Conservation (phyloP, 2,888 invertebrate genomes). For the Saturnia pavonia region DNA sequence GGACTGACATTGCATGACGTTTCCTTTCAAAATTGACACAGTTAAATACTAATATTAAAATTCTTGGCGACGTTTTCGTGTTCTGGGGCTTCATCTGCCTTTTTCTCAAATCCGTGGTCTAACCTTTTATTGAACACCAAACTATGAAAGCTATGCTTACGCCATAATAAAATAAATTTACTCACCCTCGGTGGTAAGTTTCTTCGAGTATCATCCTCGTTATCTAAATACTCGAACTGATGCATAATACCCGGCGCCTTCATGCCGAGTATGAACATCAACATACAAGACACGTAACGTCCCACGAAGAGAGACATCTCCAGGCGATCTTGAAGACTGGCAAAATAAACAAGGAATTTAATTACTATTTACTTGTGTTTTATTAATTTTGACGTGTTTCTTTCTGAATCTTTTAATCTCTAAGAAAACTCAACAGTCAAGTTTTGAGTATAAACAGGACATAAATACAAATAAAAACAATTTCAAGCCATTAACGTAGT, state of each 20-base stretch:
- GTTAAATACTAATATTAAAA: too few species aligned
- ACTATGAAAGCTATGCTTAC: neutral
- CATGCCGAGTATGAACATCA: slow-evolving; percentile 92
- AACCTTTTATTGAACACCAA: too few species aligned
- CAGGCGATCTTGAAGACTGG: slow-evolving; percentile 88
- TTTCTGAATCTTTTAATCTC: neutral
- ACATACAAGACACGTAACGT: slow-evolving; percentile 88
- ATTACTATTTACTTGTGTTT: neutral
- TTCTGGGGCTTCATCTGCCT: too few species aligned
- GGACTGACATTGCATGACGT: too few species aligned
- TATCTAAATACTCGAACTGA: slow-evolving; percentile 81
- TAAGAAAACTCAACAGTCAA: neutral
- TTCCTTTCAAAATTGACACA: too few species aligned
- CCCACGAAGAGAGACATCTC: slow-evolving; percentile 94
- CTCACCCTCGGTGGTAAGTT: slow-evolving; percentile 66
- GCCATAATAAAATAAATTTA: slow-evolving; percentile 17
- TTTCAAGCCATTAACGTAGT: too few species aligned
- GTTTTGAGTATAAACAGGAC: neutral
- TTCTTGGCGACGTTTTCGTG: too few species aligned
- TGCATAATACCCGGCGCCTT: slow-evolving; percentile 92
- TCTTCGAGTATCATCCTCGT: slow-evolving; percentile 70
- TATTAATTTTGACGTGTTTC: neutral
- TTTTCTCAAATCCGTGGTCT: too few species aligned
- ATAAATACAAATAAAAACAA: too few species aligned
- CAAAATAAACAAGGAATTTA: slow-evolving; percentile 26